Evolutionary conservation across 2,888 invertebrate genomes (phyloP).

Genomic region (Pheosia gnoma): DNA sequence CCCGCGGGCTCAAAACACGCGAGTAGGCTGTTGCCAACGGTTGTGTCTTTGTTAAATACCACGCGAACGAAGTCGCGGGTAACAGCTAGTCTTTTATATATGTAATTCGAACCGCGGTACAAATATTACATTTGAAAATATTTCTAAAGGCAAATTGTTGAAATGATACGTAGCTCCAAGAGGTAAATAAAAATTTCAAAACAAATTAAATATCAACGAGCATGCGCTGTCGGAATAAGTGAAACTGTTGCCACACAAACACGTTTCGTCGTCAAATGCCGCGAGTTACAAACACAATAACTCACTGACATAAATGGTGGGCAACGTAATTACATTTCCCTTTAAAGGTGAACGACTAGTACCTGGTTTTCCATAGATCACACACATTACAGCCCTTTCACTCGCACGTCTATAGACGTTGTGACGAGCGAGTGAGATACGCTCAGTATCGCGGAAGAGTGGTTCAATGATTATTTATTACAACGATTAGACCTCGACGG

Average conservation of each 20-base stretch:
- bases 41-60: no score
- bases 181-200: conserved; percentile 14
- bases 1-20: no score
- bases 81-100: no score
- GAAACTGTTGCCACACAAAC: conserved; percentile 30
- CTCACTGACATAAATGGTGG: conserved; percentile 43
- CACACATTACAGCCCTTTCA: conserved; percentile 38
- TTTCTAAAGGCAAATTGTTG: background rate
- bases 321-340: conserved; percentile 56
- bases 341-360: conserved; percentile 48
- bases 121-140: background rate
- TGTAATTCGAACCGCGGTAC: no score
- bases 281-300: conserved; percentile 39
- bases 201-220: conserved; percentile 9
- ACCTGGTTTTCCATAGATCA: conserved; percentile 52
- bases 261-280: conserved; percentile 51
- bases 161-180: background rate
- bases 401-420: conserved; percentile 23
- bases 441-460: conserved; percentile 53
- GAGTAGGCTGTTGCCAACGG: no score
- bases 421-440: conserved; percentile 37
- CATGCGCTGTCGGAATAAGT: conserved; percentile 12
- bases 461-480: conserved; percentile 19
- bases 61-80: no score
- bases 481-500: conserved; percentile 49